A percentile compares a stretch with the other conserved stretches of the same genome.
These are phyloP conservation scores for Volucella inflata DNA, from an alignment of 2,888 invertebrate species.

Conservation along the genomic window DNA sequence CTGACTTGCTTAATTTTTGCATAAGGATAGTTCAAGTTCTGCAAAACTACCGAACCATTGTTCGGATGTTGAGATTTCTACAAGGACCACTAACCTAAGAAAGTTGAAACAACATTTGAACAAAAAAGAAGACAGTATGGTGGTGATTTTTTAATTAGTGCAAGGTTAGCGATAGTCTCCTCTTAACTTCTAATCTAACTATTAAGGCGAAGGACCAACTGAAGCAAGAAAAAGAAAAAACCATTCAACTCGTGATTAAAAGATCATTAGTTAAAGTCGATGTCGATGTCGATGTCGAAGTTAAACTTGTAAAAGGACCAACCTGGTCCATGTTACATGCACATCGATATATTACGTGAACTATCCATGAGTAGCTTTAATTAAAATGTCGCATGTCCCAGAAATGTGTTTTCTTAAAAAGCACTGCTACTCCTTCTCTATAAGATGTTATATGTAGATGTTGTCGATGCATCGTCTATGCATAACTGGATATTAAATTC, in stretches of 20 bases:
- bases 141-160: slow-evolving; percentile 68
- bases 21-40: slow-evolving; percentile 43
- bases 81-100: slow-evolving; percentile 57
- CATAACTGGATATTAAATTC: no score
- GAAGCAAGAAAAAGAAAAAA: not conserved
- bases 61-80: slow-evolving; percentile 47
- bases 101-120: slow-evolving; percentile 47
- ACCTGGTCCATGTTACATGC: slow-evolving; percentile 22
- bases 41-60: slow-evolving; percentile 54
- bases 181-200: slow-evolving; percentile 45
- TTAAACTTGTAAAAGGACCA: no score
- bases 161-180: slow-evolving; percentile 30
- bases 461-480: no score
- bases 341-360: slow-evolving; percentile 19
- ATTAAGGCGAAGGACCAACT: slow-evolving; percentile 38
- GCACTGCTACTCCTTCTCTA: no score
- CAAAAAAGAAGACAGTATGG: slow-evolving; percentile 8
- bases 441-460: no score
- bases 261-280: not conserved
- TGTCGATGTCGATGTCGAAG: not conserved
- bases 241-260: slow-evolving; percentile 18
- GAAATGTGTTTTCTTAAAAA: not conserved
- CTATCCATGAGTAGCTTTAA: slow-evolving; percentile 18
- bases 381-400: slow-evolving; percentile 15
- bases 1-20: slow-evolving; percentile 59